Percentiles rank a stretch among this genome's conserved stretches.
These are phyloP conservation scores for Pangasius larnaudii DNA, from an alignment of 2,797 vertebrate species.

Conservation along the genomic window DNA sequence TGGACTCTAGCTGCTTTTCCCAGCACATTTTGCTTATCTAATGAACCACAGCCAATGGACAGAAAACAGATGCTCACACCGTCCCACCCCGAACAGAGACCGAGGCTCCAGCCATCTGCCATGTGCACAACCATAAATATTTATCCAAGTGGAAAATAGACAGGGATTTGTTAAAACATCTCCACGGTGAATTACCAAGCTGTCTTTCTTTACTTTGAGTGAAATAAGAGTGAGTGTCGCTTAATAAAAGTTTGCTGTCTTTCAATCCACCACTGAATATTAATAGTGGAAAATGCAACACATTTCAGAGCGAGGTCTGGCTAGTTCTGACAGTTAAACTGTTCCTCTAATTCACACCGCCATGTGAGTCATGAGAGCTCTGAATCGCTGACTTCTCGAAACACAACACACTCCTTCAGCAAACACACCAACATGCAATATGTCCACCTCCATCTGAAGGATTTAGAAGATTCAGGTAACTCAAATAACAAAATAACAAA, in stretches of 20 bases:
- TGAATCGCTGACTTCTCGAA: conserved; percentile 13
- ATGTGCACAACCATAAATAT: conserved; percentile 17
- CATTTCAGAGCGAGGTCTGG: background rate
- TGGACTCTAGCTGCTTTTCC: background rate
- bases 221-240: background rate
- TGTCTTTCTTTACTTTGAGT: background rate
- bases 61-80: conserved; percentile 23
- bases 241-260: background rate
- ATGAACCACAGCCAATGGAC: conserved; percentile 5
- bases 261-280: background rate
- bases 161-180: conserved; percentile 1
- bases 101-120: conserved; percentile 19
- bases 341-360: background rate
- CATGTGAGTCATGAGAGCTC: conserved; percentile 10
- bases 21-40: conserved; percentile 11
- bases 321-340: background rate
- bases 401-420: background rate
- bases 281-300: background rate
- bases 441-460: background rate
- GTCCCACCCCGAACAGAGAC: background rate
- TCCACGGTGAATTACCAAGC: conserved; percentile 2
- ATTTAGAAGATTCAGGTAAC: background rate
- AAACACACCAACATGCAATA: background rate
- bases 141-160: conserved; percentile 8
- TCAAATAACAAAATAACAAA: background rate